Conservation (phyloP, 2,797 vertebrate genomes). For the Tokudaia tokunoshimensis region DNA sequence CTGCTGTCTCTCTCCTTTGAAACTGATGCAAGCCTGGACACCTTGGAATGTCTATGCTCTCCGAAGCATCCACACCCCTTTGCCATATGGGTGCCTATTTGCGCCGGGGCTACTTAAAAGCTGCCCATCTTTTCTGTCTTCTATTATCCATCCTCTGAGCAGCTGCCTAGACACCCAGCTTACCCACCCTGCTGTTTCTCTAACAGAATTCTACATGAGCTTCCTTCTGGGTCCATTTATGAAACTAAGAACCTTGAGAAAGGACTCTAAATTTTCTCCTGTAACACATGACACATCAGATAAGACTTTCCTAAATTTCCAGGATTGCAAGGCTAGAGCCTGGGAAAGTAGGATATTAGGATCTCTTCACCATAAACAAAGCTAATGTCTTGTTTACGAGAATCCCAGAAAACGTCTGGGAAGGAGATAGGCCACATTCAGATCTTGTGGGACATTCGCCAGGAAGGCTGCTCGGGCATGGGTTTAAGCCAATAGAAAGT, state of each 20-base stretch:
- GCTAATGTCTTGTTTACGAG: background rate
- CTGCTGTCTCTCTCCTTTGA: background rate
- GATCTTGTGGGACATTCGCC: background rate
- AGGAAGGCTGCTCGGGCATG: background rate
- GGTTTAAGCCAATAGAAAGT: background rate
- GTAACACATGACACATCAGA: background rate
- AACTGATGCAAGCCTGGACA: background rate
- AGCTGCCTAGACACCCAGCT: background rate
- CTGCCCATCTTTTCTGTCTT: background rate
- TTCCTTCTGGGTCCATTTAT: too few species aligned
- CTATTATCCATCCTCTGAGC: background rate
- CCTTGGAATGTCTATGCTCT: background rate
- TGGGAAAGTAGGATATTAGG: background rate
- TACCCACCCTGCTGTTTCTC: background rate
- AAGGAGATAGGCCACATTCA: background rate
- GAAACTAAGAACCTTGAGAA: background rate
- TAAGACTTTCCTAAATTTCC: background rate
- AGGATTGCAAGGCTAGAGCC: too few species aligned
- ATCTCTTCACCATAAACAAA: background rate
- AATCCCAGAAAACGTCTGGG: background rate
- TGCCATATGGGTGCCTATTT: background rate
- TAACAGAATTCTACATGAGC: background rate
- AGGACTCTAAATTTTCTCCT: background rate
- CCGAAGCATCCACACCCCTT: background rate
- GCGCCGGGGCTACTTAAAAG: background rate